Conservation (phyloP, 1,140 invertebrate species). For the Uloborus diversus region DNA sequence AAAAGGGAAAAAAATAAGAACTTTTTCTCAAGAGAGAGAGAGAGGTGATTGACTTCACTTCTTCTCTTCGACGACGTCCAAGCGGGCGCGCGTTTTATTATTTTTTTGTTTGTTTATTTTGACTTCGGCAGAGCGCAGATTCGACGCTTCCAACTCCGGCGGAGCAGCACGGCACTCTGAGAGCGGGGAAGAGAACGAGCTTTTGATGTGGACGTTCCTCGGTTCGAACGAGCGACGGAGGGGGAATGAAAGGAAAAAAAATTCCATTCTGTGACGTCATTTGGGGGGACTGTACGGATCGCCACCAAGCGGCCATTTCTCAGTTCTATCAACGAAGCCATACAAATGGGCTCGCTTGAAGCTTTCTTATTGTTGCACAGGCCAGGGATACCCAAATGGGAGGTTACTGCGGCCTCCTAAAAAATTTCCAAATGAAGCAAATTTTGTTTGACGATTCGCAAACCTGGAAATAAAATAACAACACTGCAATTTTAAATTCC, state of each 20-base stretch:
- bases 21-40: not conserved
- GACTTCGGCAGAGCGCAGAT: not conserved
- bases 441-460: no score
- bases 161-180: constrained; percentile 37
- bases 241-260: not conserved
- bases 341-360: no score
- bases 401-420: no score
- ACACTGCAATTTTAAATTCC: no score
- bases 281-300: constrained; percentile 13
- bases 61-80: not conserved
- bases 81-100: not conserved
- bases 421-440: no score
- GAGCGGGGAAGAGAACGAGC: not conserved
- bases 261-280: constrained; percentile 42
- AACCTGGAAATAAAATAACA: no score
- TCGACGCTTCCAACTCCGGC: not conserved
- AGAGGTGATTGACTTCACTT: constrained; percentile 41
- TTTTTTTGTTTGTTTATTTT: constrained; percentile 1
- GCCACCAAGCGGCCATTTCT: constrained; percentile 45
- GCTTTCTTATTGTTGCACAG: no score
- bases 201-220: constrained; percentile 40
- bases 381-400: no score
- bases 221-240: not conserved
- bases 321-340: no score
- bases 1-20: not conserved